Evolutionary conservation across 23 tunicate species (phyloP), one percentile per base, ranked within the genome.

Genomic region (Pegea sp.): DNA sequence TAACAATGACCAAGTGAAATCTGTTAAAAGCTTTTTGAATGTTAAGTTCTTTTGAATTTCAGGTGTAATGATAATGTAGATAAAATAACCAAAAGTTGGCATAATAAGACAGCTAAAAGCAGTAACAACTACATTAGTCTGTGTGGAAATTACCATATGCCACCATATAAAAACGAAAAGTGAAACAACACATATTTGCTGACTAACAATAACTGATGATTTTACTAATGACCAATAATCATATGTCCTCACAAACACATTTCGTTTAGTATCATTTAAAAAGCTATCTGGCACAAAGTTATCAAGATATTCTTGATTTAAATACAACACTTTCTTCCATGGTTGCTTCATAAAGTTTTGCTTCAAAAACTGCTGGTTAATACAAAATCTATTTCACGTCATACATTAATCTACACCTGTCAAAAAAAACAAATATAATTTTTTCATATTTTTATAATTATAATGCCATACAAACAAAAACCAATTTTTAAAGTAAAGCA

Each of bases 311-410:
- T 58, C 51, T 53, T 84, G 95, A 52, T 73, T 67, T 52, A 64
- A 60, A 44, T 84, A 74, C 44, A 84, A 48, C 19, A 84, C 64
- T 43, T 63, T 73, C 49, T 56, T 59, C 95, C 95, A 84, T 51
- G 42, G 49, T 22, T 55, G 3, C 16, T 65, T 48, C 46, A 30
- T 32, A 8, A 60, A n/a, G n/a, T n/a, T n/a, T n/a, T n/a, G n/a
- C n/a, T n/a, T n/a, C n/a, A n/a, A n/a, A n/a, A n/a, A n/a, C n/a
- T n/a, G 16, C 44, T 34, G 42, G 23, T 55, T 8, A 38, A 38
- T 38, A 38, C 11, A 38, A 16, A 8, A 11, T 38, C 46, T 38
- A 38, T 38, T 38, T 38, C 13, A 38, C 46, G 16, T 38, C 46
- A n/a, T n/a, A n/a, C n/a, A n/a, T n/a, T n/a, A n/a, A n/a, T n/a